Evolutionary conservation across 2,888 invertebrate species (phyloP).

Genomic region (Morpho achilles): DNA sequence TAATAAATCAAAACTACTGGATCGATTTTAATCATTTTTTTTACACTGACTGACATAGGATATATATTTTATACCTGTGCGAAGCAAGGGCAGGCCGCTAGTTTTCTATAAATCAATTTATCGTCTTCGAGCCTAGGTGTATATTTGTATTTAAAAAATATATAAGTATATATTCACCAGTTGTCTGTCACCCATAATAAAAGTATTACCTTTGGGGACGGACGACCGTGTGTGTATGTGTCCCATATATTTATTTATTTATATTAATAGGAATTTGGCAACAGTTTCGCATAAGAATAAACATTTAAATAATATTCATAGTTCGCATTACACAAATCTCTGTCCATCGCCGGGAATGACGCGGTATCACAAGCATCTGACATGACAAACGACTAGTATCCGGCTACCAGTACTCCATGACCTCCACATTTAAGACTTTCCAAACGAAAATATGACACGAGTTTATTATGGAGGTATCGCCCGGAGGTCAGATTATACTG

Average conservation of each 20-base stretch:
- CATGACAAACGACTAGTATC: constrained; percentile 66
- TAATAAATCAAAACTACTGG: too few species aligned
- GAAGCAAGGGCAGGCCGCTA: too few species aligned
- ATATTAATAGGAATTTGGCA: background rate
- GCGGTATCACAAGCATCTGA: constrained; percentile 64
- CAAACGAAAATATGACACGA: constrained; percentile 8
- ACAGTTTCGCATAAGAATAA: constrained; percentile 17
- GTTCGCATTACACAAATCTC: constrained; percentile 62
- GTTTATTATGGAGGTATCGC: constrained; percentile 11
- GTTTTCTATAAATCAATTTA: too few species aligned
- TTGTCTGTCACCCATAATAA: too few species aligned
- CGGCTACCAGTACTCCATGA: constrained; percentile 39
- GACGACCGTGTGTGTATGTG: too few species aligned
- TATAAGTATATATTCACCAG: too few species aligned
- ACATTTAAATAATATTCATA: constrained; percentile 53
- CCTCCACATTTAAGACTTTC: constrained; percentile 22
- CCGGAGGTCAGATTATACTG: constrained; percentile 35
- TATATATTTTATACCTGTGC: too few species aligned
- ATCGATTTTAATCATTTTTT: too few species aligned
- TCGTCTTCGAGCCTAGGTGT: too few species aligned
- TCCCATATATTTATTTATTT: background rate
- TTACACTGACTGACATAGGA: too few species aligned
- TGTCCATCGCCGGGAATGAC: constrained; percentile 61
- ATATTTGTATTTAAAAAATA: too few species aligned
- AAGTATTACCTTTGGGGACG: too few species aligned